Percentiles rank a stretch among this genome's conserved stretches.
Evolutionary conservation across 2,888 invertebrate species (phyloP).

Genomic region (Epinotia bilunana): DNA sequence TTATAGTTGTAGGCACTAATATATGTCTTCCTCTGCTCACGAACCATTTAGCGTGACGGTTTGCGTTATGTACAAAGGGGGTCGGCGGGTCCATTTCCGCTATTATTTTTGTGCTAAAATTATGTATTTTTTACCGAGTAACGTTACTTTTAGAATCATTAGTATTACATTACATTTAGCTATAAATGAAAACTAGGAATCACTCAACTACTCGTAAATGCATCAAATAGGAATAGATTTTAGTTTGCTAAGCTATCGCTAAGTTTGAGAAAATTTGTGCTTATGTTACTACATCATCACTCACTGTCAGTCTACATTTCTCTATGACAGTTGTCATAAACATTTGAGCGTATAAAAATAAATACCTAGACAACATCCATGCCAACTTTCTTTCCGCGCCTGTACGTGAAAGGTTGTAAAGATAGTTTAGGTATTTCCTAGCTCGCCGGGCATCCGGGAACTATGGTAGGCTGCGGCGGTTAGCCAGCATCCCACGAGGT

Average conservation of each 20-base stretch:
- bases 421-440: constrained; percentile 47
- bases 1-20: constrained; percentile 31
- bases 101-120: constrained; percentile 40
- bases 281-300: background rate
- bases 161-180: background rate
- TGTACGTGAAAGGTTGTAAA: constrained; percentile 6
- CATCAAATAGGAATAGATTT: no score
- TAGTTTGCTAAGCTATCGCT: background rate
- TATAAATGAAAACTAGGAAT: background rate
- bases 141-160: background rate
- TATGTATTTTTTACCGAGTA: background rate
- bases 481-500: constrained; percentile 73
- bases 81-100: constrained; percentile 42
- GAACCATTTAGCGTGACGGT: constrained; percentile 42
- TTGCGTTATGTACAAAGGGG: constrained; percentile 35
- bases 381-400: constrained; percentile 22
- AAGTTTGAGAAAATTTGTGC: background rate
- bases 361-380: background rate
- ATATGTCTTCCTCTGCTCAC: constrained; percentile 42
- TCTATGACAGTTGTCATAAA: constrained; percentile 2
- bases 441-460: constrained; percentile 58
- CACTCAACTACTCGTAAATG: no score
- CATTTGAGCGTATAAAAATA: background rate
- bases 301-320: background rate
- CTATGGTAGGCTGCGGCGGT: constrained; percentile 57